Evolutionary conservation across 2,113 vertebrate genomes (phyloP).

Genomic region (Lasiurus cinereus): DNA sequence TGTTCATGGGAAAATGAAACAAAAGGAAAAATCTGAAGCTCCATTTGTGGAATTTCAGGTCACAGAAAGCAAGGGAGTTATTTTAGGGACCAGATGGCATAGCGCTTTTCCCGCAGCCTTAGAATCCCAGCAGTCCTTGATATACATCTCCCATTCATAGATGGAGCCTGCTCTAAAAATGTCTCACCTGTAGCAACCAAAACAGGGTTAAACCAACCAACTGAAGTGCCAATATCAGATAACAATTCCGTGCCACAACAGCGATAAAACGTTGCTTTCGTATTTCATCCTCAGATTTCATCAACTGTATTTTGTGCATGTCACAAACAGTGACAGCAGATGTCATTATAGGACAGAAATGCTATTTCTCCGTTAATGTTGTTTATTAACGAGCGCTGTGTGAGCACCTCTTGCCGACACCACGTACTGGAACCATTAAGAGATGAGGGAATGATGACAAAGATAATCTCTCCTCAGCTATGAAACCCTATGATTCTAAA

Average conservation of each 20-base stretch:
- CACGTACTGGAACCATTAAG: not conserved
- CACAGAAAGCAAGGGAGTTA: not conserved
- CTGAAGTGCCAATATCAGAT: not conserved
- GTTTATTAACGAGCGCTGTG: not conserved
- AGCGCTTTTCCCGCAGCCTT: not conserved
- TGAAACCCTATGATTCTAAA: not conserved
- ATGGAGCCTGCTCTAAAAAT: not conserved
- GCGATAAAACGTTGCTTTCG: not conserved
- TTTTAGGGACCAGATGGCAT: not conserved
- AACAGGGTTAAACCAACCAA: not conserved
- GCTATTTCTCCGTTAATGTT: not conserved
- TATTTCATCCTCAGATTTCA: not conserved
- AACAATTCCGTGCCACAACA: not conserved
- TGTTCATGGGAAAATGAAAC: not conserved
- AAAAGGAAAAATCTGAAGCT: not conserved
- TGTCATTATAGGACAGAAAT: conserved; percentile 60
- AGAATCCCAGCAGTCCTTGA: not conserved
- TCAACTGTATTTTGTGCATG: not conserved
- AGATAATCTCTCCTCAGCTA: not conserved
- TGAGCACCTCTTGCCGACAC: not conserved
- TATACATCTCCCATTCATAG: not conserved
- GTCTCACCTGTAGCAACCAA: not conserved
- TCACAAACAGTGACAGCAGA: conserved; percentile 66
- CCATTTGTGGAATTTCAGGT: conserved; percentile 11
- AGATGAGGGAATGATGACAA: not conserved